Evolutionary conservation across 2,113 vertebrate genomes (phyloP), one percentile per base, ranked within the genome.

Genomic region (Bubo scandiacus): DNA sequence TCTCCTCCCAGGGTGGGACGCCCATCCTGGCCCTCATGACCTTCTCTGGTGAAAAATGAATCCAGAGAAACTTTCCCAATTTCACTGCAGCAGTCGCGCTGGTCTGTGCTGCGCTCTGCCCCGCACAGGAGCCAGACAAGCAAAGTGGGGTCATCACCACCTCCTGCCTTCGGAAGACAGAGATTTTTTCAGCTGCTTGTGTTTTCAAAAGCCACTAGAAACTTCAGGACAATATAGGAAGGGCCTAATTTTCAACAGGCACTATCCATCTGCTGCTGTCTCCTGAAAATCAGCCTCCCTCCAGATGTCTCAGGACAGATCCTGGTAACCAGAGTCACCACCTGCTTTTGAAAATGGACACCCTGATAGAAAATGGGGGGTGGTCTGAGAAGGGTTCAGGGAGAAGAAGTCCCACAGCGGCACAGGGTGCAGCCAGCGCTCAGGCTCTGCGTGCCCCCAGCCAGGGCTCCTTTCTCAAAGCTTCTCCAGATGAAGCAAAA

Each of bases 31-130:
- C 27, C 66, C 84, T 85, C 42, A 3, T 4, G 74, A 68, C 85
- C 62, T 90, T 90, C 94, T 40, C 91, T 92, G 84, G 43, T 85
- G 87, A 75, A 43, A 84, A 91, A 68, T 45, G 15, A 91, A 87
- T 57, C 52, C 22, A 57, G 72, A 73, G 85, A 72, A 93, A 79
- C 78, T 77, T 85, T 26, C 85, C 79, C 0, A 0, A 8, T 88
- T 88, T 83, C 59, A 12, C 83, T 27, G 65, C 34, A 10, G 80
- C 45, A 1, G 0, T 4, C 7, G 72, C 0, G 0, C 30, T 63
- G 8, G 12, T 20, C 78, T 45, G 57, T 0, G 7, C 73, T 13
- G 19, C 4, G 6, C 32, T n/a, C n/a, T 58, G 67, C 84, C 70
- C 71, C 4, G 0, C 0, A 0, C 83, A 8, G 40, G 2, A 67